Evolutionary conservation across 1,140 invertebrate species (phyloP), one percentile per base, ranked within the genome.

Genomic region (Diuraphis noxia): DNA sequence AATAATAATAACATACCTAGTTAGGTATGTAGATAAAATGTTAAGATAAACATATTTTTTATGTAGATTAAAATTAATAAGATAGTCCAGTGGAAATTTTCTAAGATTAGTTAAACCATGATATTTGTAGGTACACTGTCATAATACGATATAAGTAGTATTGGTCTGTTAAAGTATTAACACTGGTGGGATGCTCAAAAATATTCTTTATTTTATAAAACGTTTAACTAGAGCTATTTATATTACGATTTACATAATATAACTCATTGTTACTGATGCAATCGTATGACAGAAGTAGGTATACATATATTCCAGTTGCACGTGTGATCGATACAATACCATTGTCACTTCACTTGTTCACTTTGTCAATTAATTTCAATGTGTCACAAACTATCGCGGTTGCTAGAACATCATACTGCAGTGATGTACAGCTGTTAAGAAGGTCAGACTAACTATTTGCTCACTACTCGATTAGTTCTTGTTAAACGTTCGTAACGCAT

Each of bases 401-500:
- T 46, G 17, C 34, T 43, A 46, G 41, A 43, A n/a, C 30, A 84
- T 84, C 82, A 84, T 43, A 84, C 17, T 41, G 43, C 25, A 9
- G n/a, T 9, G 30, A 46, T 85, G 6, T 34, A 46, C 88, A 89
- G 88, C 88, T 89, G 88, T 89, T 89, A 79, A 46, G 72, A 79
- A 79, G 88, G 88, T 89, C 88, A 89, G 1, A 46, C 13, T n/a
- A 34, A 72, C 56, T 34, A 77, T 89, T 89, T 38, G 30, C 88
- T n/a, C 4, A 4, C 30, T 6, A 49, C 21, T 89, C 63, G 46
- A 72, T 89, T 46, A 46, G 38, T n/a, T 77, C n/a, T 89, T 46
- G 9, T n/a, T 36, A 46, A 89, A 43, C 72, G 41, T 77, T 43
- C 17, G 63, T n/a, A 89, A 77, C n/a, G 77, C 63, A 79, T 43